A percentile compares a stretch with the other conserved stretches of the same genome.
Evolutionary conservation across 2,888 invertebrate genomes (phyloP).

Genomic region (Cephus nigrinus): DNA sequence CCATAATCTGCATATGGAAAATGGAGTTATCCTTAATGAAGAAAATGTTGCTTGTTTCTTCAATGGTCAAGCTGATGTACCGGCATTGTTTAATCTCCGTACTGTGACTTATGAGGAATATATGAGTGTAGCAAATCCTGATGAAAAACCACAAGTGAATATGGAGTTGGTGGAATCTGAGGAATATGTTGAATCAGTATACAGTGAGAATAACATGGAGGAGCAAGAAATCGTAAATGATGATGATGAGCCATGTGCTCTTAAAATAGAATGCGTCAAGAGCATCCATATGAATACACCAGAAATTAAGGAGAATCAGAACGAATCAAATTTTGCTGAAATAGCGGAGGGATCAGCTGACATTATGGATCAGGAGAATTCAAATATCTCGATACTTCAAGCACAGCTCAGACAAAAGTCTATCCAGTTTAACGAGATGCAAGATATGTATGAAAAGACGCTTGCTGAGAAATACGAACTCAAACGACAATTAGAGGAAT

Average conservation of each 20-base stretch:
- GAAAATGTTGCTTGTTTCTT: slow-evolving; percentile 25
- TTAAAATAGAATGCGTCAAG: slow-evolving; percentile 39
- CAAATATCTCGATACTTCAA: slow-evolving; percentile 34
- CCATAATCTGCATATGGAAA: slow-evolving; percentile 19
- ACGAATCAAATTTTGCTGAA: slow-evolving; percentile 19
- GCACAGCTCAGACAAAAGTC: slow-evolving; percentile 40
- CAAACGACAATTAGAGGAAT: slow-evolving; percentile 48
- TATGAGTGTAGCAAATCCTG: slow-evolving; percentile 36
- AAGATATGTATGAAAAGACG: slow-evolving; percentile 47
- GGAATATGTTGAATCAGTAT: slow-evolving; percentile 19
- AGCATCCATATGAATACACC: slow-evolving; percentile 30
- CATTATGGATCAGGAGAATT: slow-evolving; percentile 23
- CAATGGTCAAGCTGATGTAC: slow-evolving; percentile 39
- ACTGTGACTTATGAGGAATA: slow-evolving; percentile 56
- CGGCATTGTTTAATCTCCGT: slow-evolving; percentile 40
- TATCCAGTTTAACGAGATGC: slow-evolving; percentile 40
- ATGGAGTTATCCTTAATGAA: slow-evolving; percentile 12
- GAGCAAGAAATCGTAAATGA: slow-evolving; percentile 27
- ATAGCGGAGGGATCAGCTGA: slow-evolving; percentile 21
- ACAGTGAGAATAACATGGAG: slow-evolving; percentile 21
- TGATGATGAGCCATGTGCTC: slow-evolving; percentile 24
- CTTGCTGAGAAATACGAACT: slow-evolving; percentile 50
- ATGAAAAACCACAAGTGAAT: not conserved
- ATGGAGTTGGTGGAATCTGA: not conserved
- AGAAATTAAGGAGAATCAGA: slow-evolving; percentile 18